Evolutionary conservation across 2,888 invertebrate genomes (phyloP).

Genomic region (Cataglyphis cursor): DNA sequence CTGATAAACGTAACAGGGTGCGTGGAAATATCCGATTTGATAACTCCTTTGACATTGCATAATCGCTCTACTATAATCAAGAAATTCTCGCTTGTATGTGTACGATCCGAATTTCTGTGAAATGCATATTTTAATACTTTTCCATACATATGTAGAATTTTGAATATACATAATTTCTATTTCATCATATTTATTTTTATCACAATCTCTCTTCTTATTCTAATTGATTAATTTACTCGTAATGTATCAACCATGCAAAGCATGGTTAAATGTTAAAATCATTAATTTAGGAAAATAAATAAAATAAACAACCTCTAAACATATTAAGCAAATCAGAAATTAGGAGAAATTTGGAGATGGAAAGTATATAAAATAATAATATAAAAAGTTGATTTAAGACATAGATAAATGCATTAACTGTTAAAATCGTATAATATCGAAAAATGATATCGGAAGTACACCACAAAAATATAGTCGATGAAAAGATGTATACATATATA

Average conservation of each 20-base stretch:
- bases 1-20: neutral
- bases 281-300: neutral
- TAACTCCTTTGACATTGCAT: conserved; percentile 68
- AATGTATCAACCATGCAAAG: neutral
- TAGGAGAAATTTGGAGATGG: neutral
- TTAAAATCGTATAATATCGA: neutral
- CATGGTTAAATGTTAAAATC: neutral
- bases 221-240: neutral
- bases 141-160: neutral
- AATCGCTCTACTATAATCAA: neutral
- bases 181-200: neutral
- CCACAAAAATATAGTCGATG: neutral
- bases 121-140: neutral
- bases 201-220: neutral
- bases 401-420: neutral
- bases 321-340: neutral
- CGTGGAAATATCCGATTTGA: conserved; percentile 64
- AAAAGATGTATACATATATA: neutral
- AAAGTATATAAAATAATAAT: neutral
- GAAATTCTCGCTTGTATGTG: neutral
- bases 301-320: neutral
- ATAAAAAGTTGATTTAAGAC: neutral
- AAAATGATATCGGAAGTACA: conserved; percentile 15
- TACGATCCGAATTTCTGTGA: neutral
- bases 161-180: neutral